These are phyloP conservation scores for Rhizoglyphus robini DNA, from an alignment of 1,140 invertebrate genomes.

Conservation along the genomic window DNA sequence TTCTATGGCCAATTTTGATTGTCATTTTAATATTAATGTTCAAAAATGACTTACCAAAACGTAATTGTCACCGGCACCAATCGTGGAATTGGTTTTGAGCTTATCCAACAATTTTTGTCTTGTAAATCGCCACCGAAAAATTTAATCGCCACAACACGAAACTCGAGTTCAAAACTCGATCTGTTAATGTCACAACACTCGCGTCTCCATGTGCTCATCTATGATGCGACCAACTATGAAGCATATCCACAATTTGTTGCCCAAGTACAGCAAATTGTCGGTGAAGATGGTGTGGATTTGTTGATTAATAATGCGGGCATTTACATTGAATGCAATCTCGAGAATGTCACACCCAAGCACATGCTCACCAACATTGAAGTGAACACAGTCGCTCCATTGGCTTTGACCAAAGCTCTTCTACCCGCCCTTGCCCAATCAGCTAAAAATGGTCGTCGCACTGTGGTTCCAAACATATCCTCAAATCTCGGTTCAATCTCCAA, in stretches of 20 bases:
- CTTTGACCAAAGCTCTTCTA: conserved; percentile 58
- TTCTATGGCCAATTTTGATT: too few relatives aligned
- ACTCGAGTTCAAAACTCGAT: conserved; percentile 35
- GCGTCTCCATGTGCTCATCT: not conserved
- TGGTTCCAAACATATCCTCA: conserved; percentile 68
- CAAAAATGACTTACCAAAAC: conserved; percentile 22
- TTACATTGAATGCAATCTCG: conserved; percentile 54
- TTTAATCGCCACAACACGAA: conserved; percentile 58
- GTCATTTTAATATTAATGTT: too few relatives aligned
- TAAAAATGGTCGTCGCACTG: conserved; percentile 45
- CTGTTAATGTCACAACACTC: not conserved
- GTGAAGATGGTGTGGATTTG: conserved; percentile 56
- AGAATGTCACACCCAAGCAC: conserved; percentile 51
- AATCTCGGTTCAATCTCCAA: conserved; percentile 58
- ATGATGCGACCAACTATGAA: conserved; percentile 25
- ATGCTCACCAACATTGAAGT: conserved; percentile 52
- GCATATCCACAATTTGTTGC: conserved; percentile 20
- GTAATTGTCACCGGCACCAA: conserved; percentile 74
- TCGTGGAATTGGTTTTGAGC: conserved; percentile 66
- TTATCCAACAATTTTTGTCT: conserved; percentile 51
- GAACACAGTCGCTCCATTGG: conserved; percentile 62
- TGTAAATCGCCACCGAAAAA: conserved; percentile 41
- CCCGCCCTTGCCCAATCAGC: conserved; percentile 57
- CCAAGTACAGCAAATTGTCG: conserved; percentile 35
- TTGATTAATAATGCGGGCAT: conserved; percentile 75